Percentiles rank a stretch among this genome's conserved stretches.
These are phyloP conservation scores for Chelonus formosanus DNA, from an alignment of 2,888 invertebrate species.

Conservation along the genomic window DNA sequence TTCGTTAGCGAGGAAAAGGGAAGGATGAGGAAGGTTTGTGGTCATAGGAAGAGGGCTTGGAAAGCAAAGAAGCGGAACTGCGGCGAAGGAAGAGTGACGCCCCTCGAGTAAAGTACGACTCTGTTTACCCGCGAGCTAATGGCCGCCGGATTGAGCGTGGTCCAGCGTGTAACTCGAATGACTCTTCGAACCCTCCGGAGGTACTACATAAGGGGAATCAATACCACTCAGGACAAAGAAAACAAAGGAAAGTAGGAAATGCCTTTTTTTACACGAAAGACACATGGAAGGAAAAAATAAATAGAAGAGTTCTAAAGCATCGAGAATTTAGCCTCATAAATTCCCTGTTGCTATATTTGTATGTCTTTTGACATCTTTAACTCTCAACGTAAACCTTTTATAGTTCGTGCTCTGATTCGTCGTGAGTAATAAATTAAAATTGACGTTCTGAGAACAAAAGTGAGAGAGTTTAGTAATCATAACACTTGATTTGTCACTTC, in stretches of 20 bases:
- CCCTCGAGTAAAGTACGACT: constrained; percentile 62
- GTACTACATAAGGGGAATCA: constrained; percentile 23
- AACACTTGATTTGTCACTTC: constrained; percentile 5
- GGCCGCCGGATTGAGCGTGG: constrained; percentile 59
- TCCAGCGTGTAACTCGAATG: constrained; percentile 42
- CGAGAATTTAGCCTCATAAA: background rate
- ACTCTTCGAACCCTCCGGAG: constrained; percentile 29
- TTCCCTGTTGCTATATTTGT: background rate
- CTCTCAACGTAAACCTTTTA: constrained; percentile 23
- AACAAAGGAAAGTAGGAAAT: constrained; percentile 1
- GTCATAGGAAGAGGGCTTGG: constrained; percentile 26
- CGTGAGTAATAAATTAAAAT: constrained; percentile 46
- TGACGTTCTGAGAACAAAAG: constrained; percentile 40
- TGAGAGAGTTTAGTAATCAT: constrained; percentile 20
- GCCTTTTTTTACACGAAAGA: background rate
- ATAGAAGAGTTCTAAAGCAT: no score
- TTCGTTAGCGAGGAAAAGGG: constrained; percentile 15
- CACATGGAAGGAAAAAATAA: no score
- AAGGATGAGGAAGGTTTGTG: constrained; percentile 18
- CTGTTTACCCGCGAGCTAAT: constrained; percentile 64
- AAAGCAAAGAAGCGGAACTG: constrained; percentile 56
- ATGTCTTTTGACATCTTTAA: constrained; percentile 28
- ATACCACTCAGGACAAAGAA: constrained; percentile 23
- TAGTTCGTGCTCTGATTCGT: constrained; percentile 23
- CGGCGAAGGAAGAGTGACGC: constrained; percentile 60